Evolutionary conservation across 2,113 vertebrate genomes (phyloP).

Genomic region (Elachura formosa): DNA sequence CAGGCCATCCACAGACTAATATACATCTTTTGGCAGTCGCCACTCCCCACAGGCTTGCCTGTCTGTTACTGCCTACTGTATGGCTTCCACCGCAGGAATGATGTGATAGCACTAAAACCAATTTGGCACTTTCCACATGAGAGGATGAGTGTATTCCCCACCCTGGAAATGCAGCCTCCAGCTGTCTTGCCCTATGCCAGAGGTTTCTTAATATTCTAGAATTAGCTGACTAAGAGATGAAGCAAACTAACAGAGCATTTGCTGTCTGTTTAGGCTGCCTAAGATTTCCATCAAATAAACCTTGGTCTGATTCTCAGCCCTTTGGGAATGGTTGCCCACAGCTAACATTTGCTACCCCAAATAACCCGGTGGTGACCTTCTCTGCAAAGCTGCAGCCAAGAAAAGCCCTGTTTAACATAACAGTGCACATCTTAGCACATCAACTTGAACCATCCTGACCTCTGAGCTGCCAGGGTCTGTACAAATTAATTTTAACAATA

Average conservation of each 20-base stretch:
- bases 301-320: slow-evolving; percentile 2
- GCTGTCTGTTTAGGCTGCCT: neutral
- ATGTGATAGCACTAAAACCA: slow-evolving; percentile 35
- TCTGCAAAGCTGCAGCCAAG: slow-evolving; percentile 19
- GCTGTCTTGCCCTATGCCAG: slow-evolving; percentile 18
- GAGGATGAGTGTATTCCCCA: neutral
- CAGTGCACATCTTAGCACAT: slow-evolving; percentile 48
- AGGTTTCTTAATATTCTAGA: slow-evolving; percentile 28
- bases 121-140: slow-evolving; percentile 18
- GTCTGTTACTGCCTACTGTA: slow-evolving; percentile 28
- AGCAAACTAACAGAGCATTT: neutral
- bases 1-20: neutral
- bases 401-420: slow-evolving; percentile 67
- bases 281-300: slow-evolving; percentile 33
- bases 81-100: neutral
- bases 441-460: slow-evolving; percentile 38
- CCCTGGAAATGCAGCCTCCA: slow-evolving; percentile 38
- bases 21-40: slow-evolving; percentile 40
- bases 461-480: slow-evolving; percentile 38
- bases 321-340: slow-evolving; percentile 41
- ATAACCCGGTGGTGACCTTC: slow-evolving; percentile 36
- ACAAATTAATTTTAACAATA: slow-evolving; percentile 51
- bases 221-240: slow-evolving; percentile 50
- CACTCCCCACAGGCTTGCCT: slow-evolving; percentile 1
- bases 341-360: slow-evolving; percentile 41